These are phyloP conservation scores for Cheilosia impressa DNA, from an alignment of 2,888 invertebrate genomes.

Conservation along the genomic window DNA sequence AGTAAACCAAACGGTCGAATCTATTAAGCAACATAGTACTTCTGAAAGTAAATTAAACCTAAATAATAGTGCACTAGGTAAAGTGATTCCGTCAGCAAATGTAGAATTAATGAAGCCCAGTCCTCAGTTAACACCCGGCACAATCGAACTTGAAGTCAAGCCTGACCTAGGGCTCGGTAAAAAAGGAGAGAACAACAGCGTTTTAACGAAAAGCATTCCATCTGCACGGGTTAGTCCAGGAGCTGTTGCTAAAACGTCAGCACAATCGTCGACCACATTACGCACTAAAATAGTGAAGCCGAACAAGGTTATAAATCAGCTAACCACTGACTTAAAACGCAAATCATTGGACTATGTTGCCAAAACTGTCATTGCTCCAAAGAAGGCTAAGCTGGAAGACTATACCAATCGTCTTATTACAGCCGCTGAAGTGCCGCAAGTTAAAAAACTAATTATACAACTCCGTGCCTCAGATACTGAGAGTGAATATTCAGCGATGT, in stretches of 20 bases:
- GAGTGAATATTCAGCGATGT: constrained; percentile 64
- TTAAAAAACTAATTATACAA: constrained; percentile 80
- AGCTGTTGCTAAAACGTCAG: neutral
- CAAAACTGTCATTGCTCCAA: constrained; percentile 1
- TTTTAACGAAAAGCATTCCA: neutral
- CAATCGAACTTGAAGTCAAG: neutral
- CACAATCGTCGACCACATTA: neutral
- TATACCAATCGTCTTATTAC: constrained; percentile 79
- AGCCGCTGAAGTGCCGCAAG: constrained; percentile 78
- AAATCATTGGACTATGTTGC: constrained; percentile 47
- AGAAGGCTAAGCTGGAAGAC: constrained; percentile 46
- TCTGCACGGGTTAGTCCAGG: neutral
- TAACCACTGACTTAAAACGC: constrained; percentile 77
- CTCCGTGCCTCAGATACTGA: constrained; percentile 78
- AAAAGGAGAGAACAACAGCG: neutral
- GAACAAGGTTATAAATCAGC: constrained; percentile 81
- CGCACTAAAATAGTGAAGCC: constrained; percentile 81
- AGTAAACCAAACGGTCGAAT: too few species aligned
- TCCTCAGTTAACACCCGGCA: neutral
- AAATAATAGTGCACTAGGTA: neutral
- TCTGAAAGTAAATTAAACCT: neutral
- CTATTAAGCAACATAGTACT: too few species aligned
- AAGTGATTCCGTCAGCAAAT: too few species aligned
- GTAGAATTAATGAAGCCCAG: neutral
- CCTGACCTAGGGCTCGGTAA: neutral